phyloP scores from a whole-genome alignment of 2,113 vertebrate genomes.

The Rhabdornis inornatus region DNA sequence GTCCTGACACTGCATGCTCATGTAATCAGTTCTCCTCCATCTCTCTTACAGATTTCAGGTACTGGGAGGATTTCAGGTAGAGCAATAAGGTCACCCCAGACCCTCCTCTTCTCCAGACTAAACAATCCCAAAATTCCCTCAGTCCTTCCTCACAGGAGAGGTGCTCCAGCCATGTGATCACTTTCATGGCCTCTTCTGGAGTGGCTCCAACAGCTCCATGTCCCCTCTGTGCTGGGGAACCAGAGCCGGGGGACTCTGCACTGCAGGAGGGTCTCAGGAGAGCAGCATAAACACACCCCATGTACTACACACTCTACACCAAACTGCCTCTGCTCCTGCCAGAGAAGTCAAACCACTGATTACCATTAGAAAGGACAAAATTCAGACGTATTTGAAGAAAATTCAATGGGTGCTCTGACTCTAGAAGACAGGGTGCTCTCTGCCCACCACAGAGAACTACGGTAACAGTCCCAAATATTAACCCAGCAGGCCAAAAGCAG shows the following conservation, averaged over 20 bases:
- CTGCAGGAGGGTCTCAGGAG: not conserved
- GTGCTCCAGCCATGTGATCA: not conserved
- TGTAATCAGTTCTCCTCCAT: accelerated
- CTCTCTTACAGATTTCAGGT: not conserved
- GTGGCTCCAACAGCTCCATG: not conserved
- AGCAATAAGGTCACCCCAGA: not conserved
- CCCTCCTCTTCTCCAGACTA: not conserved
- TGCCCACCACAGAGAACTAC: no score
- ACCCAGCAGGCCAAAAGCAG: not conserved
- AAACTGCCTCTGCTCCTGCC: accelerated
- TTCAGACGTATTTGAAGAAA: not conserved
- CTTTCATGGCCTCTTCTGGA: not conserved
- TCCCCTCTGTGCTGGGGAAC: not conserved
- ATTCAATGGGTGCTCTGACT: not conserved
- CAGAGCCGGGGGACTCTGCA: not conserved
- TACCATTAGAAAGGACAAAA: not conserved
- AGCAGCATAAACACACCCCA: not conserved
- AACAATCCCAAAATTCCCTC: not conserved
- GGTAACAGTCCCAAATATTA: accelerated
- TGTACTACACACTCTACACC: accelerated
- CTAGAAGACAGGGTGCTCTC: accelerated
- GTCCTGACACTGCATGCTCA: not conserved
- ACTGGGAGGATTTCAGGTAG: not conserved
- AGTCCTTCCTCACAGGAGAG: not conserved
- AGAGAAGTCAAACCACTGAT: no score